Evolutionary conservation across 2,888 invertebrate genomes (phyloP).

Genomic region (Leistus spinibarbis): DNA sequence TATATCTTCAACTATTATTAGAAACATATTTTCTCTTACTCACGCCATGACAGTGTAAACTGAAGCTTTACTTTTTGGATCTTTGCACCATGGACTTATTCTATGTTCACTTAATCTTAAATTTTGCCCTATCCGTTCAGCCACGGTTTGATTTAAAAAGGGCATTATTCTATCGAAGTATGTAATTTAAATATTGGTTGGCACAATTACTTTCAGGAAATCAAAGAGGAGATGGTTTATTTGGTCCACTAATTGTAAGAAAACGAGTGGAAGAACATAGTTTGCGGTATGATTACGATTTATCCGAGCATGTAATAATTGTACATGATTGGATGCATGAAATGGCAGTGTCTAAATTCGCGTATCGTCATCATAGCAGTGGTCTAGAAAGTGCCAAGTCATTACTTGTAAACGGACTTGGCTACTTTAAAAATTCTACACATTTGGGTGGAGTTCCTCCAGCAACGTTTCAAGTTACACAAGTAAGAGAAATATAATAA

Average conservation of each 20-base stretch:
- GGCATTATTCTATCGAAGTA: neutral
- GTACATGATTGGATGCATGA: constrained; percentile 63
- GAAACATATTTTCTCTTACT: too few relatives aligned
- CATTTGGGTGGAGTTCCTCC: constrained; percentile 55
- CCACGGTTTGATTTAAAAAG: too few relatives aligned
- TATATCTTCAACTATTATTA: too few relatives aligned
- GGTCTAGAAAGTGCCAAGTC: neutral
- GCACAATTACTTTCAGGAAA: constrained; percentile 49
- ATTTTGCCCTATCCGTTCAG: too few relatives aligned
- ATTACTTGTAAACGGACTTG: constrained; percentile 25
- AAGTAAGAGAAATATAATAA: constrained; percentile 58
- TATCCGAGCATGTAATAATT: constrained; percentile 56
- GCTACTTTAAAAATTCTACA: constrained; percentile 51
- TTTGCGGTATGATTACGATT: constrained; percentile 61
- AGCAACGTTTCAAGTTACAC: constrained; percentile 69
- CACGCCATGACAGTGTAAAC: too few relatives aligned
- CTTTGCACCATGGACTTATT: too few relatives aligned
- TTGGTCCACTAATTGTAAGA: constrained; percentile 60
- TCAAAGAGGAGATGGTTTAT: constrained; percentile 63
- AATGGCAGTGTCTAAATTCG: constrained; percentile 62
- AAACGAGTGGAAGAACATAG: constrained; percentile 52
- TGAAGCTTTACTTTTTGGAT: too few relatives aligned
- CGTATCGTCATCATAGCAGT: constrained; percentile 59
- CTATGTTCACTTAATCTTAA: too few relatives aligned
- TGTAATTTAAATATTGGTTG: neutral